Base-by-base conservation (phyloP, 2,888 invertebrate species). In the Lithophane semibrunnea region DNA sequence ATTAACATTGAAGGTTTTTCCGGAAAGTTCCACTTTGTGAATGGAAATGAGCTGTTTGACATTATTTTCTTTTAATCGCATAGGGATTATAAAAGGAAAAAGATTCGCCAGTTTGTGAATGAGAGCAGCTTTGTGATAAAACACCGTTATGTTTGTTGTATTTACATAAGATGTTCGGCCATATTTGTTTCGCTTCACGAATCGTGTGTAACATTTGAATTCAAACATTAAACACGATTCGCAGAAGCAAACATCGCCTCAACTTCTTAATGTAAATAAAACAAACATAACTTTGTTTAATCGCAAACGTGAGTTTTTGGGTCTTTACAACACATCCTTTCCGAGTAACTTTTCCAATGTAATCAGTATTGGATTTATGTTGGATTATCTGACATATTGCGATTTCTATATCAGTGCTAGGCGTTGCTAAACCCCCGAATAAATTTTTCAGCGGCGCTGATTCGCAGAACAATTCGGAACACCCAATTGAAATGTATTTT, bases 261-360 rank as follows among this genome's bases (percentile, higher is more conserved):
- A 80, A 85, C 68, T 86, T 83, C 79, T 78, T 79, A 78, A 84
- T 66, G 77, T 85, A 83, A 86, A 85, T 82, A 79, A 70, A 75
- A 77, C 86, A 87, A 88, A 86, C 80, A 79, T 29, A 85, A 86
- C 80, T 86, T 86, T 75, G 74, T 80, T 77, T 61, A 79, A 85
- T 81, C 76, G 80, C 75, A 77, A 89, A 86, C 80, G 85, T 83
- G 83, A 83, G 84, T 88, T 88, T 86, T 87, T 75, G 77, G 79
- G 72, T 64, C 49, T 76, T 73, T 76, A 71, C 52, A 61, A 68
- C 58, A 66, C 65, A 67, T 47, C 69, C 47, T 72, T 73, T 37
- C 16, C 60, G n/a, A 61, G 37, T 47, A 66, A 69, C 73, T 76
- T 73, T 77, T 61, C 56, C 47, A 83, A 83, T 68, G 58, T 68